Evolutionary conservation across 1,140 invertebrate genomes (phyloP).

Genomic region (Pentalonia nigronervosa): DNA sequence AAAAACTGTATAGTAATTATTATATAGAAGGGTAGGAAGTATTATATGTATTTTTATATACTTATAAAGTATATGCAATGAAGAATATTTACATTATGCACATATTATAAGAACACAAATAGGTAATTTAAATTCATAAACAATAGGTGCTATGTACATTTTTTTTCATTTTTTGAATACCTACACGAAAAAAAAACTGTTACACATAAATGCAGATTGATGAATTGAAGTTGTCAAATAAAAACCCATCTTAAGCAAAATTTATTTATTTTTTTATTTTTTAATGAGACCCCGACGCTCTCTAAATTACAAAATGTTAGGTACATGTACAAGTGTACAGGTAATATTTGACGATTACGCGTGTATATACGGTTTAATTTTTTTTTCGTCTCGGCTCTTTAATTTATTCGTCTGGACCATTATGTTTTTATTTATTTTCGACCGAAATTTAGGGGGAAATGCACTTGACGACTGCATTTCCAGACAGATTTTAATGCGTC

Average conservation of each 20-base stretch:
- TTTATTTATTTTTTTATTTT: conserved; percentile 41
- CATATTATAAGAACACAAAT: neutral
- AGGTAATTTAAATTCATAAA: neutral
- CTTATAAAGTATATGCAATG: neutral
- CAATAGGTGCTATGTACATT: neutral
- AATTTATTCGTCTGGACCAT: conserved; percentile 57
- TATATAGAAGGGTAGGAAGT: neutral
- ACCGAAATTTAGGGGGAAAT: conserved; percentile 57
- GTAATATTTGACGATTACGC: neutral
- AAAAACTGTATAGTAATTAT: neutral
- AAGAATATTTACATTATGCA: neutral
- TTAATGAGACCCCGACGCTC: neutral
- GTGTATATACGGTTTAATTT: conserved; percentile 45
- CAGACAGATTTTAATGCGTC: conserved; percentile 58
- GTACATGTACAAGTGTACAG: neutral
- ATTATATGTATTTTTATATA: neutral
- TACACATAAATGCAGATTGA: neutral
- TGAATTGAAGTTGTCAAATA: neutral
- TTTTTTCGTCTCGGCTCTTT: conserved; percentile 36
- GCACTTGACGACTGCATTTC: conserved; percentile 57
- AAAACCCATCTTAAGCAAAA: neutral
- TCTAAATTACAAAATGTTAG: conserved; percentile 37
- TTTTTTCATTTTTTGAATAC: neutral
- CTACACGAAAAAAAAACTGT: neutral
- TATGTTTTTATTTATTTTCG: conserved; percentile 51